These are phyloP conservation scores for Potorous gilbertii DNA, from an alignment of 2,797 vertebrate species.

Conservation along the genomic window DNA sequence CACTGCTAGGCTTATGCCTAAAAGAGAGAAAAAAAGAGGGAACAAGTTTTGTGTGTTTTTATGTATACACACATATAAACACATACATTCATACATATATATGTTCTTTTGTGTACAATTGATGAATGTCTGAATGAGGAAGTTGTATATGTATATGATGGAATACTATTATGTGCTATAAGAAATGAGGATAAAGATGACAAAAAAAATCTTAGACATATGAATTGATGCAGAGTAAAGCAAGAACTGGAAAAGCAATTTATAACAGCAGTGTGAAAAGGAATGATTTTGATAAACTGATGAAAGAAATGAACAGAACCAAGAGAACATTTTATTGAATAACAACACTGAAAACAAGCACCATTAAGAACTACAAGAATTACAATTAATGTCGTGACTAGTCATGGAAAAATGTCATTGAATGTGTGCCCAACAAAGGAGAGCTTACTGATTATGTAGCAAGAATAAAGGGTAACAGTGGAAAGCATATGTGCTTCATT, in stretches of 20 bases:
- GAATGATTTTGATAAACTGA: not conserved
- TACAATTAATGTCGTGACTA: not conserved
- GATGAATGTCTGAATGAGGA: no score
- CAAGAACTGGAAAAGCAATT: not conserved
- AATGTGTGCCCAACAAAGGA: not conserved
- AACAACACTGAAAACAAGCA: not conserved
- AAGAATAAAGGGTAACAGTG: not conserved
- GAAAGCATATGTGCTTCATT: not conserved
- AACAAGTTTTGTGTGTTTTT: not conserved
- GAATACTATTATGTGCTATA: not conserved
- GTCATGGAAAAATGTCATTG: not conserved
- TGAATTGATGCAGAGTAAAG: no score
- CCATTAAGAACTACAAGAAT: not conserved
- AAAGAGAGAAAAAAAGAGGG: not conserved
- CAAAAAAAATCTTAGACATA: not conserved
- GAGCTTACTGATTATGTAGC: not conserved
- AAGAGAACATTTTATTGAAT: not conserved
- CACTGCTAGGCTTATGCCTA: not conserved
- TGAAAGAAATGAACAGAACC: not conserved
- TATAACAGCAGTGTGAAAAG: not conserved
- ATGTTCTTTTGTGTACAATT: no score
- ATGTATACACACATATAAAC: no score
- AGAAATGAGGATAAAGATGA: not conserved
- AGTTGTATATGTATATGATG: not conserved
- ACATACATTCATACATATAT: not conserved